These are phyloP conservation scores for Atrichornis clamosus DNA, from an alignment of 2,113 vertebrate genomes.

Conservation along the genomic window DNA sequence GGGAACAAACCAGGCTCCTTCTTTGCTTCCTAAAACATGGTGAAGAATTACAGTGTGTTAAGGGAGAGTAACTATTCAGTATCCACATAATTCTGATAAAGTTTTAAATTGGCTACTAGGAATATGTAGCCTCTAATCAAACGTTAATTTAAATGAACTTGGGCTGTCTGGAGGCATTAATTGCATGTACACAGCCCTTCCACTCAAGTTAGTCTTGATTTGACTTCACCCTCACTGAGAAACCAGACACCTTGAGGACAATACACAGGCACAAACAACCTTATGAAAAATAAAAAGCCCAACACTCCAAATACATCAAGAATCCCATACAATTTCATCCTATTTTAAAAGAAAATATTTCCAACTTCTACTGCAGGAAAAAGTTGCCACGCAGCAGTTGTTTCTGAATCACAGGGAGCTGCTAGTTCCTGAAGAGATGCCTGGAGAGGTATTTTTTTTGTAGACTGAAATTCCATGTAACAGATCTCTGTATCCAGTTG, in stretches of 20 bases:
- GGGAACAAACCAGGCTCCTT: background rate
- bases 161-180: background rate
- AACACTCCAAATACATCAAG: background rate
- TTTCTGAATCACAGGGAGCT: background rate
- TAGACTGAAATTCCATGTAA: background rate
- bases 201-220: background rate
- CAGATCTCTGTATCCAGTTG: background rate
- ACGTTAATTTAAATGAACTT: background rate
- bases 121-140: background rate
- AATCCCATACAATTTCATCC: background rate
- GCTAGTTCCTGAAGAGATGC: background rate
- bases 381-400: background rate
- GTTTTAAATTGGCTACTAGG: background rate
- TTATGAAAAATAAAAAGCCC: background rate
- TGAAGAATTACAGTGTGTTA: background rate
- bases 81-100: background rate
- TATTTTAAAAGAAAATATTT: background rate
- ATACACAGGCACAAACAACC: background rate
- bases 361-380: background rate
- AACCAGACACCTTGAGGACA: background rate
- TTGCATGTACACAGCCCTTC: background rate
- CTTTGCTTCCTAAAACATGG: background rate
- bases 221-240: background rate
- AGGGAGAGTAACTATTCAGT: background rate
- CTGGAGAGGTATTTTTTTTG: background rate